Evolutionary conservation across 1,140 invertebrate species (phyloP).

Genomic region (Drosophila kohkoa): DNA sequence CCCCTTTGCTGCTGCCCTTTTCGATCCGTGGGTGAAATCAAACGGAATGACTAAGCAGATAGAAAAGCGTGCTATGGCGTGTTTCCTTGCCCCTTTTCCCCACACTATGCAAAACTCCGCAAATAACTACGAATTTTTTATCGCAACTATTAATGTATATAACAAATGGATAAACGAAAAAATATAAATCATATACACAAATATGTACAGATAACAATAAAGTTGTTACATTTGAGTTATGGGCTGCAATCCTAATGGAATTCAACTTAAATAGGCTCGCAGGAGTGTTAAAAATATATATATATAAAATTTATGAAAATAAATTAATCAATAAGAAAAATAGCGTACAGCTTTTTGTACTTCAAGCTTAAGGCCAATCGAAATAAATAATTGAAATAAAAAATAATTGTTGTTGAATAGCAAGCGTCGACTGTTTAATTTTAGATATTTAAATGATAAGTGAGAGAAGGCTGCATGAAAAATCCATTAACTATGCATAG

Average conservation of each 20-base stretch:
- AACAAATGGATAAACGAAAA: conserved; percentile 10
- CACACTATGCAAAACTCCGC: conserved; percentile 33
- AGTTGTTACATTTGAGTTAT: conserved; percentile 3
- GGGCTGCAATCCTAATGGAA: not conserved
- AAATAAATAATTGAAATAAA: conserved; percentile 12
- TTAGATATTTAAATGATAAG: conserved; percentile 37
- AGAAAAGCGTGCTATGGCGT: not conserved
- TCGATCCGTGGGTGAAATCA: conserved; percentile 43
- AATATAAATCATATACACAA: conserved; percentile 7
- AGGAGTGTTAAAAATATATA: not conserved
- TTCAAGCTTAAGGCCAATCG: conserved; percentile 2
- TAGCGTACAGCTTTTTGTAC: conserved; percentile 8
- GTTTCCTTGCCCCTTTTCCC: conserved; percentile 5
- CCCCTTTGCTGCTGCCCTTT: not conserved
- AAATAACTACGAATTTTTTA: conserved; percentile 60
- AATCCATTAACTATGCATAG: conserved; percentile 25
- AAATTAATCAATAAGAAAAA: no score
- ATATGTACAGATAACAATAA: conserved; percentile 8
- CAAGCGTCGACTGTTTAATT: conserved; percentile 42
- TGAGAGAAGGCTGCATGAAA: conserved; percentile 35
- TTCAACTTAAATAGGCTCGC: conserved; percentile 1
- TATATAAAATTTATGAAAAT: not conserved
- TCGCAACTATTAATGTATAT: conserved; percentile 42
- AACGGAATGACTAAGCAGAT: conserved; percentile 40
- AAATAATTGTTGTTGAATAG: conserved; percentile 26